phyloP scores from a whole-genome alignment of 2,888 invertebrate species.

The Archips xylosteana region DNA sequence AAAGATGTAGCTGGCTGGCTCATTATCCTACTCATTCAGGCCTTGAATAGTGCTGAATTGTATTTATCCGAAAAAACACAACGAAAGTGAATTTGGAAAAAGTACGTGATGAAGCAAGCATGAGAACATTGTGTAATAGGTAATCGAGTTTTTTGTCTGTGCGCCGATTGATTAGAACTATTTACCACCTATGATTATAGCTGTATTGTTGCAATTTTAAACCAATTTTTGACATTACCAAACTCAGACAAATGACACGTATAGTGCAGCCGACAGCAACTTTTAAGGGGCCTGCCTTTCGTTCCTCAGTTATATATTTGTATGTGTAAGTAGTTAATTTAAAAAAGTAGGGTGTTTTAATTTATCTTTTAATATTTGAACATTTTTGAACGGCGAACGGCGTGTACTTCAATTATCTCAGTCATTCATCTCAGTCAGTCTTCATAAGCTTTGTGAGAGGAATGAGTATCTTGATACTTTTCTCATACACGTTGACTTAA shows the following conservation, averaged over 20 bases:
- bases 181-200: too few species aligned
- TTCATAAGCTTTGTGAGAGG: constrained; percentile 62
- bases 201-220: too few species aligned
- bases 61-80: too few species aligned
- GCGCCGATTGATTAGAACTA: too few species aligned
- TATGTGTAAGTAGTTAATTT: background rate
- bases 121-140: too few species aligned
- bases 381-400: constrained; percentile 36
- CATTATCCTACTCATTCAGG: too few species aligned
- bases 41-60: too few species aligned
- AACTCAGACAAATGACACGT: background rate
- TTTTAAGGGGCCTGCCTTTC: background rate
- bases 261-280: background rate
- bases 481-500: background rate
- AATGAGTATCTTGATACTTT: constrained; percentile 67
- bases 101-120: too few species aligned
- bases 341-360: constrained; percentile 22
- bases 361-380: constrained; percentile 40
- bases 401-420: constrained; percentile 67
- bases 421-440: constrained; percentile 76
- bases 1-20: too few species aligned
- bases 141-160: too few species aligned
- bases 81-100: too few species aligned
- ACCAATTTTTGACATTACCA: too few species aligned
- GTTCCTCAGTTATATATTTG: background rate